phyloP scores from a whole-genome alignment of 2,888 invertebrate species.

The Coelinius sp. region DNA sequence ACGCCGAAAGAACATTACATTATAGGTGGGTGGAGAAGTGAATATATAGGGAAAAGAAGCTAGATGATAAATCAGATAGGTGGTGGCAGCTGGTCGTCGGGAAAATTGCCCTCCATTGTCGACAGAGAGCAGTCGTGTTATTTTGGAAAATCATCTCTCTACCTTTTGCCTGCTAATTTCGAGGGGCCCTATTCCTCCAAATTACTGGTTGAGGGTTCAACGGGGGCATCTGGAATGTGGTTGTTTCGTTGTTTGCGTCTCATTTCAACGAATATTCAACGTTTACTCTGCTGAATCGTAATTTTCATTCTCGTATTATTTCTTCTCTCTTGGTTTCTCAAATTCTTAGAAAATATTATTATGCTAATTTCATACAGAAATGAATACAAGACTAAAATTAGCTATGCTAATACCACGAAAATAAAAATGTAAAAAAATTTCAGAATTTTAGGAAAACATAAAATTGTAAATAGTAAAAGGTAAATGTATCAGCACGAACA shows the following conservation, averaged over 20 bases:
- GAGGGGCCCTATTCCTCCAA: constrained; percentile 51
- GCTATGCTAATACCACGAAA: background rate
- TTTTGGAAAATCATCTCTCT: constrained; percentile 69
- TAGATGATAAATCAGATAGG: constrained; percentile 66
- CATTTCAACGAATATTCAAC: constrained; percentile 25
- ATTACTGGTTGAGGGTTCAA: constrained; percentile 54
- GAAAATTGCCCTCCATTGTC: constrained; percentile 62
- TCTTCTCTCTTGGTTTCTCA: background rate
- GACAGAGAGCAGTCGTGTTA: constrained; percentile 49
- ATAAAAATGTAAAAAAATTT: constrained; percentile 14
- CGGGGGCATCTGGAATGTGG: constrained; percentile 35
- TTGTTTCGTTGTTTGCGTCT: constrained; percentile 53
- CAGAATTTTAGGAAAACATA: background rate
- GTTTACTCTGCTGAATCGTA: constrained; percentile 6
- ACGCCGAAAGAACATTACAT: constrained; percentile 11
- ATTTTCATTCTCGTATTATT: background rate
- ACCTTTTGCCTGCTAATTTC: constrained; percentile 67
- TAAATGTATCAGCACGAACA: constrained; percentile 52
- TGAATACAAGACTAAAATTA: background rate
- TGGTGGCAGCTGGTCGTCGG: constrained; percentile 67
- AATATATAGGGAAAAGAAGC: constrained; percentile 47
- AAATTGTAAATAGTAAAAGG: constrained; percentile 7
- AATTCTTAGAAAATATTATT: constrained; percentile 26
- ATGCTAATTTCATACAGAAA: background rate
- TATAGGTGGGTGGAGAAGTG: constrained; percentile 31